These are phyloP conservation scores for Seriola rivoliana DNA, from an alignment of 2,113 vertebrate species.

Conservation along the genomic window DNA sequence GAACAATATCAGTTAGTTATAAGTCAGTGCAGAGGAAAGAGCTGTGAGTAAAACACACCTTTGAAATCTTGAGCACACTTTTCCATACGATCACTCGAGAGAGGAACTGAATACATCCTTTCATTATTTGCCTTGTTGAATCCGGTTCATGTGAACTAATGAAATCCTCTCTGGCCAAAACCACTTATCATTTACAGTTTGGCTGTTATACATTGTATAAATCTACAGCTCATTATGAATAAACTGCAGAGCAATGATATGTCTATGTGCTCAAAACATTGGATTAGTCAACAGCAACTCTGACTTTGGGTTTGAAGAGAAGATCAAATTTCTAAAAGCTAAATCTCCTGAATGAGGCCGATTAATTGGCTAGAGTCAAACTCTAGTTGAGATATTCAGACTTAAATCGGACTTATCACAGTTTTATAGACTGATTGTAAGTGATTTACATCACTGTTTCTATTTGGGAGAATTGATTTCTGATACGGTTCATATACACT, in stretches of 20 bases:
- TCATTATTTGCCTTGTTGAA: constrained; percentile 39
- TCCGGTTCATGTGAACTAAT: constrained; percentile 32
- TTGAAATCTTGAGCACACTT: neutral
- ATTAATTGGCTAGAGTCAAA: no score
- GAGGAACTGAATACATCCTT: constrained; percentile 29
- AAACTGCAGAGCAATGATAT: constrained; percentile 9
- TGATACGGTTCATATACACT: neutral
- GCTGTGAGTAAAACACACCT: neutral
- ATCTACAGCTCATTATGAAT: constrained; percentile 44
- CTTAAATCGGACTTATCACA: neutral
- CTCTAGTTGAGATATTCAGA: constrained; percentile 7
- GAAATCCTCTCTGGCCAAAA: constrained; percentile 27
- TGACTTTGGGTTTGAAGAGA: constrained; percentile 6
- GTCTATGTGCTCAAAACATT: constrained; percentile 1
- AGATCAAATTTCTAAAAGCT: no score
- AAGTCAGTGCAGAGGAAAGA: neutral
- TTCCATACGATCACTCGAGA: neutral
- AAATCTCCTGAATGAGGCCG: no score
- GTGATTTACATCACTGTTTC: neutral
- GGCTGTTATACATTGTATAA: constrained; percentile 32
- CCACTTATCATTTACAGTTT: constrained; percentile 23
- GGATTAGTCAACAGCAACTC: constrained; percentile 25
- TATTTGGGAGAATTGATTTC: neutral
- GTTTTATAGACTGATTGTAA: constrained; percentile 1
- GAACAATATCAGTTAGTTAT: neutral